Conservation (phyloP, 2,888 invertebrate genomes). For the Drosophila meridionalis region DNA sequence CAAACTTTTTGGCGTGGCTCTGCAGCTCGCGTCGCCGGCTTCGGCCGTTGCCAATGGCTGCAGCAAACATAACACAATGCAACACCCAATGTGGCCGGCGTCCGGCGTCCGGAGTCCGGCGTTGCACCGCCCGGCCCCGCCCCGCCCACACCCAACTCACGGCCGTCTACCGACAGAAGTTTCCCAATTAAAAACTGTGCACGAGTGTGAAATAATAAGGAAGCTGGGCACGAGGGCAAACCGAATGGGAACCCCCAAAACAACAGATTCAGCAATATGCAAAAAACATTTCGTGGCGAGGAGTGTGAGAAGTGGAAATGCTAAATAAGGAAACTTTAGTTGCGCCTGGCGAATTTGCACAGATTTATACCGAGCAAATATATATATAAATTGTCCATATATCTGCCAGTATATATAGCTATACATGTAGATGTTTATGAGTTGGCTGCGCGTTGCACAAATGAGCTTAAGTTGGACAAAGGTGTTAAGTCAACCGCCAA, state of each 20-base stretch:
- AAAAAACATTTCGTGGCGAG: slow-evolving; percentile 19
- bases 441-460: not conserved
- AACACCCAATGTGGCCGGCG: slow-evolving; percentile 18
- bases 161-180: slow-evolving; percentile 49
- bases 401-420: not conserved
- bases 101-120: not conserved
- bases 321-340: slow-evolving; percentile 1
- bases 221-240: slow-evolving; percentile 17
- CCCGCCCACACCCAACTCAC: not conserved
- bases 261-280: slow-evolving; percentile 29
- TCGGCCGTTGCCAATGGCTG: slow-evolving; percentile 24
- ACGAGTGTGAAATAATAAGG: slow-evolving; percentile 62
- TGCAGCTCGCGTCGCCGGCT: slow-evolving; percentile 14
- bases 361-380: not conserved
- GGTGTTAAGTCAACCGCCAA: slow-evolving; percentile 30
- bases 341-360: slow-evolving; percentile 14
- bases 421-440: not conserved
- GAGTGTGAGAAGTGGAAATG: not conserved
- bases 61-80: slow-evolving; percentile 55
- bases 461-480: slow-evolving; percentile 14
- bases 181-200: slow-evolving; percentile 76
- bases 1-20: slow-evolving; percentile 28
- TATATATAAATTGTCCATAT: not conserved
- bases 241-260: slow-evolving; percentile 12
- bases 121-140: not conserved